These are phyloP conservation scores for Carpatolechia fugitivella DNA, from an alignment of 2,888 invertebrate genomes.

Conservation along the genomic window DNA sequence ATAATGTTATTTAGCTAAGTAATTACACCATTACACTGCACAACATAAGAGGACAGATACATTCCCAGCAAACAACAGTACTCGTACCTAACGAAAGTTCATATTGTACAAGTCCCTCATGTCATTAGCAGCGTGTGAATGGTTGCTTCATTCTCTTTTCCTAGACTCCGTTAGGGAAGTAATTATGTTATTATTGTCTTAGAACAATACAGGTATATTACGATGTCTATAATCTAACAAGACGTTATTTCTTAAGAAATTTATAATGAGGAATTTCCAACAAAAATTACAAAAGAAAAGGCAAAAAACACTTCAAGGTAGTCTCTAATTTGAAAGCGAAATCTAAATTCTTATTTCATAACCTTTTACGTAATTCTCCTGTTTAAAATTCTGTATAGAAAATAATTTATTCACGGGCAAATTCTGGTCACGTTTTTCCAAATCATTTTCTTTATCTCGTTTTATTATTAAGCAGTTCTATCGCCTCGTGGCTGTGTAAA, in stretches of 20 bases:
- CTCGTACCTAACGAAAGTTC: no score
- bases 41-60: background rate
- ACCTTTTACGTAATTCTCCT: background rate
- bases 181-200: conserved; percentile 2
- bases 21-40: no score
- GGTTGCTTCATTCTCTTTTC: conserved; percentile 1
- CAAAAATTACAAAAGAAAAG: no score
- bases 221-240: background rate
- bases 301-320: no score
- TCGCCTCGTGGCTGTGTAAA: conserved; percentile 52
- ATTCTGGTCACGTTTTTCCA: conserved; percentile 6
- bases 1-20: no score
- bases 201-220: conserved; percentile 1
- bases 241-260: background rate
- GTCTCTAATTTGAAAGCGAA: background rate
- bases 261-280: no score
- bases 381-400: background rate
- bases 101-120: background rate
- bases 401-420: background rate
- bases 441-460: background rate
- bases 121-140: background rate
- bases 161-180: conserved; percentile 1
- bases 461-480: conserved; percentile 44
- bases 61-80: background rate
- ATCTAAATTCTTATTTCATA: background rate